phyloP scores from a whole-genome alignment of 2,797 vertebrate species.

The Streptopelia turtur region DNA sequence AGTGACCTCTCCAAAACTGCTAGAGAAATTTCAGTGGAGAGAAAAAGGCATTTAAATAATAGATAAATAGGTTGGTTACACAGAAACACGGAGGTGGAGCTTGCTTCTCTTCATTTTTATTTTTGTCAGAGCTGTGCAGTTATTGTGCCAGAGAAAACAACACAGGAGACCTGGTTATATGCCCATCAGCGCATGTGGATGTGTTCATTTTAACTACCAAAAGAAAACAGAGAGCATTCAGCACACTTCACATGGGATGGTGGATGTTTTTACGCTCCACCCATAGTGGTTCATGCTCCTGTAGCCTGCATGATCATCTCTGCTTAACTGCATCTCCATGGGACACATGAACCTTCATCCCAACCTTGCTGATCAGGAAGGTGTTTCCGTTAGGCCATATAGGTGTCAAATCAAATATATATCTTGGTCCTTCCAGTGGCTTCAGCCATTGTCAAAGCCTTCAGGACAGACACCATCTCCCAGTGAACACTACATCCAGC shows the following conservation, averaged over 20 bases:
- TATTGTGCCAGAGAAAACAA: neutral
- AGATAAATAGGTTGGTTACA: neutral
- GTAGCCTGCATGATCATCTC: neutral
- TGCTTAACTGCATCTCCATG: fast-evolving
- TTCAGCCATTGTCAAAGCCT: neutral
- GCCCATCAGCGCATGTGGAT: fast-evolving
- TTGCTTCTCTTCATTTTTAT: neutral
- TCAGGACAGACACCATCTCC: neutral
- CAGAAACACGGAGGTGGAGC: fast-evolving
- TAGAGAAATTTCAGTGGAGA: neutral
- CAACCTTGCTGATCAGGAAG: too few relatives aligned
- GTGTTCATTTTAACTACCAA: too few relatives aligned
- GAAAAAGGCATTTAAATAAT: neutral
- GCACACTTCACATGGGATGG: fast-evolving
- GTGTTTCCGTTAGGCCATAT: neutral
- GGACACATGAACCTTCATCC: neutral
- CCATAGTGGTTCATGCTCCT: fast-evolving
- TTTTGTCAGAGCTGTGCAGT: neutral
- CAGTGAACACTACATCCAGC: neutral
- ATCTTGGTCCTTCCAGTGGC: neutral
- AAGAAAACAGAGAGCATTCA: too few relatives aligned
- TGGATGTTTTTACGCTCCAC: neutral
- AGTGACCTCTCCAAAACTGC: neutral
- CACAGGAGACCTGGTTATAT: fast-evolving
- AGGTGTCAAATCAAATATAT: fast-evolving